phyloP scores from a whole-genome alignment of 2,113 vertebrate genomes.

The Seriola dumerili region DNA sequence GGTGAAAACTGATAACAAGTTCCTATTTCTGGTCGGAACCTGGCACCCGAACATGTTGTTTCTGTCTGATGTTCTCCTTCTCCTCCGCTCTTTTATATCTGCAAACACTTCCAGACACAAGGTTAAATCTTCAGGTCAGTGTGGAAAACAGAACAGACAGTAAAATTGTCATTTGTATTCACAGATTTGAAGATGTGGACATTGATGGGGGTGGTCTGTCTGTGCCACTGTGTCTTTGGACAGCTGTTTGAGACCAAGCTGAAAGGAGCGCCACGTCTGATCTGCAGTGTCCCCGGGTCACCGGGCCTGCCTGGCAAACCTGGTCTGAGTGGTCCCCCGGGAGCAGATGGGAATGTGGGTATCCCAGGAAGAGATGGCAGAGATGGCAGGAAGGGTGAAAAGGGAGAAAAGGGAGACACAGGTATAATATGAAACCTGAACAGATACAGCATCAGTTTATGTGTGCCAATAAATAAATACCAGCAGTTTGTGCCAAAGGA shows the following conservation, averaged over 20 bases:
- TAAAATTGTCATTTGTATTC: conserved; percentile 39
- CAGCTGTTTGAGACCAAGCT: conserved; percentile 86
- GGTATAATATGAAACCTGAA: conserved; percentile 84
- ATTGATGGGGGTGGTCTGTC: conserved; percentile 88
- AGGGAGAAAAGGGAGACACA: conserved; percentile 93
- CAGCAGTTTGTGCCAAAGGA: neutral
- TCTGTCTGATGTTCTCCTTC: neutral
- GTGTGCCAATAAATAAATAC: conserved; percentile 14
- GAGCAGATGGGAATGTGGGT: conserved; percentile 91
- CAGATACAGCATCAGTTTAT: conserved; percentile 27
- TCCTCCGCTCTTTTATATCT: neutral
- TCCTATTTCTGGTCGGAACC: neutral
- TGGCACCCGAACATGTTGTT: neutral
- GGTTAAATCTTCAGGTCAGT: neutral
- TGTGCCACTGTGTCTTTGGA: conserved; percentile 89
- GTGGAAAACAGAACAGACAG: neutral
- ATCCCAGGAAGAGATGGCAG: conserved; percentile 97
- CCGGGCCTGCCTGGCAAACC: conserved; percentile 90
- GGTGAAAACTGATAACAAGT: conserved; percentile 13
- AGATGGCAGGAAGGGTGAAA: conserved; percentile 96
- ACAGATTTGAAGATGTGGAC: conserved; percentile 91
- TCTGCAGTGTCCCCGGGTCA: conserved; percentile 94
- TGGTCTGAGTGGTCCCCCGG: conserved; percentile 87
- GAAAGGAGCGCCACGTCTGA: conserved; percentile 89
- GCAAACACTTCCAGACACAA: neutral